These are phyloP conservation scores for Eulemur albifrons DNA, from an alignment of 2,797 vertebrate species.

Conservation along the genomic window DNA sequence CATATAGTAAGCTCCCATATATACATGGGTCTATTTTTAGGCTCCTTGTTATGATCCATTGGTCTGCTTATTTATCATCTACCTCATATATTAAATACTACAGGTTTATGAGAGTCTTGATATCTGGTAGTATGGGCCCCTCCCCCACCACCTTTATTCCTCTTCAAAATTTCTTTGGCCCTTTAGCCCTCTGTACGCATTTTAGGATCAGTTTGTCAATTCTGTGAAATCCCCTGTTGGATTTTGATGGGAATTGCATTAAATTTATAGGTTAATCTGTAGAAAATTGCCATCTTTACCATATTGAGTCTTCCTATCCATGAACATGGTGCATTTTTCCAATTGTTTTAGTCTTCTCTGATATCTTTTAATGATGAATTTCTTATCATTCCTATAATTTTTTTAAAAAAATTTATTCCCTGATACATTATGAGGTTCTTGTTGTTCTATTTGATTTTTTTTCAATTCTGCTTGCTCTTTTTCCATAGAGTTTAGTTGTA, in stretches of 20 bases:
- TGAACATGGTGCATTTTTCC: background rate
- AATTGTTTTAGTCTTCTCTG: constrained; percentile 21
- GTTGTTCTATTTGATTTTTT: background rate
- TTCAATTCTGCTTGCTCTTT: background rate
- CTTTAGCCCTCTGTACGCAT: background rate
- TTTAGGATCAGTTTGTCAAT: background rate
- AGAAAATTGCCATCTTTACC: background rate
- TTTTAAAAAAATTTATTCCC: background rate
- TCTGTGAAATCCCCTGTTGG: background rate
- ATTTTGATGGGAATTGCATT: background rate
- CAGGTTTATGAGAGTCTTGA: background rate
- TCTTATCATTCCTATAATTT: background rate
- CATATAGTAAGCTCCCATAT: background rate
- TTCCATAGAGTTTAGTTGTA: background rate
- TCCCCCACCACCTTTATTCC: background rate
- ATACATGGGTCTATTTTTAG: background rate
- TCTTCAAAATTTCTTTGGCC: background rate
- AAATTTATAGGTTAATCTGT: background rate
- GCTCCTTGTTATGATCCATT: background rate
- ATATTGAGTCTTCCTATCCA: background rate
- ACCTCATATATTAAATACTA: background rate
- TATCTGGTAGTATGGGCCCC: background rate
- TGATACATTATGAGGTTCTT: background rate
- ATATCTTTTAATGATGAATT: background rate
- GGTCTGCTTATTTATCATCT: background rate